Evolutionary conservation across 2,113 vertebrate genomes (phyloP), one percentile per base, ranked within the genome.

Genomic region (Prochilodus magdalenae): DNA sequence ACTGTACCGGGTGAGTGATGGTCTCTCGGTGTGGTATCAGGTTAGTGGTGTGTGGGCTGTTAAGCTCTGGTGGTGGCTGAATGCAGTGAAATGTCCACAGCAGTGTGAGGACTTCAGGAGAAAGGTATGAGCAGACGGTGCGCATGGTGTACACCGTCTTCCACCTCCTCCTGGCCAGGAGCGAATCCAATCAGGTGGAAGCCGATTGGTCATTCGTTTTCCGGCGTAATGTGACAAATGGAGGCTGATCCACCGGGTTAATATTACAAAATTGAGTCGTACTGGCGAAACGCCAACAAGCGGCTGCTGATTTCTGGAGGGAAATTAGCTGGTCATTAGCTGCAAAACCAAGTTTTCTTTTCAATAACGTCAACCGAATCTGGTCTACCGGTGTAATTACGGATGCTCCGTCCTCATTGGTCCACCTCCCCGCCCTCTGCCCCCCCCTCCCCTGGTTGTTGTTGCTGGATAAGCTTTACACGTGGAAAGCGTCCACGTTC

Each of bases 241-340:
- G 20, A n/a, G 10, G 66, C 40, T 13, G 66, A 44, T 70, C 18
- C 12, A n/a, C 20, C 2, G 66, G 33, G 5, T 44, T 70, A 10
- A 36, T 33, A 20, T 67, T 22, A 6, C 33, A 67, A n/a, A 29
- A 27, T 67, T 20, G 65, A 36, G 27, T 20, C 30, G 2, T 10
- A 22, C 5, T 24, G 57, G 33, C 33, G 20, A 69, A 69, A 69
- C 26, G 33, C 22, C 66, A 69, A 13, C 57, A 11, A 26, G 57
- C 57, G 11, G 57, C 4, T 26, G 26, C 33, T 10, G 33, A 40
- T 12, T 69, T 44, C 33, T 8, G 36, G 66, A 4, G 33, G 29
- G 66, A n/a, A 69, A 69, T 40, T 36, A 69, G 66, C 36, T 40
- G 66, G 33, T 44, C 40, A 69, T 69, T 40, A 69, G 33, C 20